Percentiles rank a stretch among this genome's conserved stretches.
These are phyloP conservation scores for Gorilla gorilla DNA, from an alignment of 2,113 vertebrate genomes.

Conservation along the genomic window DNA sequence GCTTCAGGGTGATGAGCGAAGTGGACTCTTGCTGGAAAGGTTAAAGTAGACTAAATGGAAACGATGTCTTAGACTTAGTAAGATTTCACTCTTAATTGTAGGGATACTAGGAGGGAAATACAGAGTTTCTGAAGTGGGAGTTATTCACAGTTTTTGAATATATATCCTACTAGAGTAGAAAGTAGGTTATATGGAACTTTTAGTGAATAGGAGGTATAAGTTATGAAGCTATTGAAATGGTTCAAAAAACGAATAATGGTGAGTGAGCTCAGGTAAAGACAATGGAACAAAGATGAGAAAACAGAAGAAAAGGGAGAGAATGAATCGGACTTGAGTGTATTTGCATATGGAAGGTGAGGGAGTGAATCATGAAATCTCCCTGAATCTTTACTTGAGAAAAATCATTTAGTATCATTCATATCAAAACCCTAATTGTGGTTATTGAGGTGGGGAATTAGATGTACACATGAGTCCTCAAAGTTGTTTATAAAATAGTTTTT, in stretches of 20 bases:
- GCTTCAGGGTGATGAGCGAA: neutral
- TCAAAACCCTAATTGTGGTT: neutral
- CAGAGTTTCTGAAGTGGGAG: neutral
- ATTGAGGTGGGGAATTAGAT: neutral
- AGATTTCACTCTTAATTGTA: neutral
- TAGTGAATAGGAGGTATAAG: neutral
- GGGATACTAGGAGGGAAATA: neutral
- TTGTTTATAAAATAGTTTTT: neutral
- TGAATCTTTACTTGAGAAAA: neutral
- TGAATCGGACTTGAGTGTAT: neutral
- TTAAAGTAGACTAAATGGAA: neutral
- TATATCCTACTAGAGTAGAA: neutral
- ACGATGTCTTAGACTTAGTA: neutral
- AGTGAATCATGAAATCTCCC: neutral
- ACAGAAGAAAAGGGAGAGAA: no score
- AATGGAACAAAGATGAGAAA: neutral
- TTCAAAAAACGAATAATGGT: neutral
- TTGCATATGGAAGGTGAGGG: neutral
- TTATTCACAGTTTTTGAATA: neutral
- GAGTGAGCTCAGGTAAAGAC: neutral
- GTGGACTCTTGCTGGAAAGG: neutral
- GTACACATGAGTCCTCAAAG: neutral
- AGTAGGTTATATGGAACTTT: neutral
- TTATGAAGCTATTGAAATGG: neutral
- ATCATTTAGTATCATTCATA: no score